Percentiles rank a stretch among this genome's conserved stretches.
These are phyloP conservation scores for Pholis gunnellus DNA, from an alignment of 2,113 vertebrate genomes.

Conservation along the genomic window DNA sequence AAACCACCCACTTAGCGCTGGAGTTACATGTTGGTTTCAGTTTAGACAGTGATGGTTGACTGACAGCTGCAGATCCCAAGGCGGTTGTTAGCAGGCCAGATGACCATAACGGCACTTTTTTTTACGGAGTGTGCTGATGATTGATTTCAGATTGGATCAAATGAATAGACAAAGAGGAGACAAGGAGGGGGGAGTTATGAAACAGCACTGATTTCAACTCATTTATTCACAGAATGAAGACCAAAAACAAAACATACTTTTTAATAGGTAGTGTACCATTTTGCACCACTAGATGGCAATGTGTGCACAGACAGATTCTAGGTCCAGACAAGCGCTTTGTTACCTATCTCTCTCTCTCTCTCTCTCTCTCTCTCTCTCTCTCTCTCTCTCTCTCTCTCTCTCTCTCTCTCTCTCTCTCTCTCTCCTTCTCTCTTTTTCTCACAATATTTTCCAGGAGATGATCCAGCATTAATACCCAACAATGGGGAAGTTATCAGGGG, in stretches of 20 bases:
- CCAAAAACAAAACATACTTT: slow-evolving; percentile 16
- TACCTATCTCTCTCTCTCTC: background rate
- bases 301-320: slow-evolving; percentile 57
- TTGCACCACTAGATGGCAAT: slow-evolving; percentile 80
- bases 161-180: slow-evolving; percentile 32
- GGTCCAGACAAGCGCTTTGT: background rate
- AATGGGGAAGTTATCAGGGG: slow-evolving; percentile 64
- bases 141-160: slow-evolving; percentile 42
- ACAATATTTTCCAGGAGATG: slow-evolving; percentile 74
- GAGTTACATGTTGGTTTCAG: slow-evolving; percentile 48
- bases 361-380: background rate
- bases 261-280: background rate
- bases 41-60: slow-evolving; percentile 60
- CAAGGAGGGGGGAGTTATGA: background rate
- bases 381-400: background rate
- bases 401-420: background rate
- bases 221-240: background rate
- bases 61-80: slow-evolving; percentile 61
- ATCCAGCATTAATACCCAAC: slow-evolving; percentile 75
- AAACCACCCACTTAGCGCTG: slow-evolving; percentile 49
- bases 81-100: slow-evolving; percentile 37
- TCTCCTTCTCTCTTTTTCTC: slow-evolving; percentile 8
- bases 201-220: slow-evolving; percentile 6
- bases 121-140: slow-evolving; percentile 22
- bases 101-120: slow-evolving; percentile 25